These are phyloP conservation scores for Sturnus vulgaris DNA, from an alignment of 2,113 vertebrate species.

Conservation along the genomic window DNA sequence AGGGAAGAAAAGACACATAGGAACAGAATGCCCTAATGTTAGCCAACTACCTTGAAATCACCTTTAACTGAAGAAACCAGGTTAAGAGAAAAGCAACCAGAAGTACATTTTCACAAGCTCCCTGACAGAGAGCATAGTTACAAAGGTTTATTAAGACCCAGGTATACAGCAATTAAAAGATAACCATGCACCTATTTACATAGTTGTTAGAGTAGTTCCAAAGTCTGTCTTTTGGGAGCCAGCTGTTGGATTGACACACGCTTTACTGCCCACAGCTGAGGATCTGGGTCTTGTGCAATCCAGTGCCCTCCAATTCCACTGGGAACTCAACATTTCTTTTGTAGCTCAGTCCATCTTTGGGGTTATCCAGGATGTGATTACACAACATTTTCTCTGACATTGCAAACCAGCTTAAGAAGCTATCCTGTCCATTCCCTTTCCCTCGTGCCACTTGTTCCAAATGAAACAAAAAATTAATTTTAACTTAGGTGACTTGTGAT, in stretches of 20 bases:
- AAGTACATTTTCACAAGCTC: neutral
- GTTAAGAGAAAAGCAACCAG: neutral
- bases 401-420: neutral
- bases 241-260: neutral
- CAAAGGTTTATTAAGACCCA: slow-evolving; percentile 1
- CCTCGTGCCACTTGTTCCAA: neutral
- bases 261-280: slow-evolving; percentile 19
- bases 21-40: neutral
- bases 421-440: neutral
- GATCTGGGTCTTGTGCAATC: slow-evolving; percentile 12
- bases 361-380: slow-evolving; percentile 6
- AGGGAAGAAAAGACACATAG: neutral
- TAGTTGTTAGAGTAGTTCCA: slow-evolving; percentile 21
- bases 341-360: neutral
- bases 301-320: neutral
- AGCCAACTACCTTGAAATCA: neutral
- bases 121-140: neutral
- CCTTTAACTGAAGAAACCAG: neutral
- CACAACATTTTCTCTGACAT: neutral
- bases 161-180: neutral
- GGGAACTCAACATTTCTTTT: slow-evolving; percentile 19
- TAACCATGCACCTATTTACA: slow-evolving; percentile 32
- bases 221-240: slow-evolving; percentile 39
- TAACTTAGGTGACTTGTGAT: neutral
- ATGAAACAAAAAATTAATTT: neutral